Base-by-base conservation (phyloP, 1,140 invertebrate genomes). In the Pseudobourletiella spinata region DNA sequence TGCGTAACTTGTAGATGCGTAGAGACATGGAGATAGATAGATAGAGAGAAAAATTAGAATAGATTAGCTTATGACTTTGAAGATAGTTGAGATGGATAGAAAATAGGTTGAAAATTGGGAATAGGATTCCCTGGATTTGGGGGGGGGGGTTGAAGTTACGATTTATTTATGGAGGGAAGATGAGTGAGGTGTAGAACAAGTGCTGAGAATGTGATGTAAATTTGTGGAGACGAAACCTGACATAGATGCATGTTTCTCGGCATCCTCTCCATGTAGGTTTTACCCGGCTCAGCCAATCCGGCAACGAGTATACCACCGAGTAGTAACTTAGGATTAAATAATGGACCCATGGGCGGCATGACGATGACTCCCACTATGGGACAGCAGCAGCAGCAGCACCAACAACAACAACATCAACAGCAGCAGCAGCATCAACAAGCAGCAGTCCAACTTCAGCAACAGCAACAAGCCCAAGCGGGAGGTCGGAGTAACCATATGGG, bases 171-270 rank as follows among this genome's bases (percentile, higher is more conserved):
- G n/a, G n/a, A n/a, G n/a, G n/a, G n/a, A n/a, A n/a, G n/a, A n/a
- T n/a, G n/a, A n/a, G n/a, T n/a, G n/a, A 48, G 44, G 18, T 48
- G 44, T 8, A 28, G 50, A 26, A 54, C 8, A 28, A n/a, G n/a
- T n/a, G n/a, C n/a, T 8, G 8, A 55, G 52, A 55, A 39, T 55
- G 52, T 55, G 52, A 55, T 55, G 52, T 55, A 55, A 55, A 55
- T 22, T 4, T 22, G 30, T 30, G 52, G 22, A 16, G 52, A 8
- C 14, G 8, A 4, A 28, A 55, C 39, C 11, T 55, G 4, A 32
- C 6, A 55, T 32, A 55, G 22, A 51, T n/a, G n/a, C 14, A 51
- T 26, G 14, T 51, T 25, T 51, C 3, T 51, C 48, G 48, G 48
- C 48, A 51, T 51, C n/a, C 11, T 52, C 26, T 3, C 4, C 50